Conservation (phyloP, 2,797 vertebrate species). For the Argentina silus region DNA sequence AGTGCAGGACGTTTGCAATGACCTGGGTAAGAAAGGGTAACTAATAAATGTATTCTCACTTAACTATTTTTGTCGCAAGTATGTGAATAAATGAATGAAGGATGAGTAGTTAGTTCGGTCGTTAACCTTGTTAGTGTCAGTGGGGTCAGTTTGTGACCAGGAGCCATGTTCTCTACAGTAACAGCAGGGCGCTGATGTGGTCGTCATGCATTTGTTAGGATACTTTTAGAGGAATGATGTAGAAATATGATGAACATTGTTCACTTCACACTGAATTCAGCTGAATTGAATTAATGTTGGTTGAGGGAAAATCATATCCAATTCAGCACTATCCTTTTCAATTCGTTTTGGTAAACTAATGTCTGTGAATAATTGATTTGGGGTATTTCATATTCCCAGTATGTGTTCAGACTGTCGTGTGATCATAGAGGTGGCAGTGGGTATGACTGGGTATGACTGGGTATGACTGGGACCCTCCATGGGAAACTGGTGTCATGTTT, state of each 20-base stretch:
- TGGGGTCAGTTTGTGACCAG: constrained; percentile 32
- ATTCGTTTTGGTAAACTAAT: not conserved
- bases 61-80: not conserved
- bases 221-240: not conserved
- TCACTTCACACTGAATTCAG: too few species aligned
- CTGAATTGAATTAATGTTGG: too few species aligned
- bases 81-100: not conserved
- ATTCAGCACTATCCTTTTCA: not conserved
- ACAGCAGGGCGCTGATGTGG: not conserved
- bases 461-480: not conserved
- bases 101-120: constrained; percentile 17
- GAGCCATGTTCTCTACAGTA: not conserved
- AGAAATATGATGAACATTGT: not conserved
- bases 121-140: constrained; percentile 55
- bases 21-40: not conserved
- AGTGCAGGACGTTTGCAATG: not conserved
- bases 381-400: too few species aligned
- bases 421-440: not conserved
- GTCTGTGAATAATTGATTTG: not conserved
- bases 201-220: not conserved
- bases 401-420: not conserved
- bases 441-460: too few species aligned
- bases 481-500: constrained; percentile 4
- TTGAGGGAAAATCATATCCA: too few species aligned
- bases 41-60: not conserved